Evolutionary conservation across 2,888 invertebrate species (phyloP).

Genomic region (Scaptodrosophila latifasciaeformis): DNA sequence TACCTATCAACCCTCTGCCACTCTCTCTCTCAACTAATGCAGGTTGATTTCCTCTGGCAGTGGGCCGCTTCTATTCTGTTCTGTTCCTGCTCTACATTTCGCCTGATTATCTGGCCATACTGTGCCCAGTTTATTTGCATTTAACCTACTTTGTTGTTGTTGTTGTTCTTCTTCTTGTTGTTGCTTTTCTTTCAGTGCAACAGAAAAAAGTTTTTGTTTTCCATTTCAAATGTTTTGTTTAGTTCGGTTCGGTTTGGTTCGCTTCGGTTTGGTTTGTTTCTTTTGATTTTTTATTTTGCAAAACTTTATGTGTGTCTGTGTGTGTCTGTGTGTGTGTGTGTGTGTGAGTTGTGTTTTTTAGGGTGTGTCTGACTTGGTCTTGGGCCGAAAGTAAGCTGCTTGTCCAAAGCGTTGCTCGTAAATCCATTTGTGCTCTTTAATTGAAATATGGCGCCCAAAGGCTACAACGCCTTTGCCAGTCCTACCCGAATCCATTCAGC

Average conservation of each 20-base stretch:
- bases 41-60: background rate
- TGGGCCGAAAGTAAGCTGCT: background rate
- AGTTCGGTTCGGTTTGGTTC: background rate
- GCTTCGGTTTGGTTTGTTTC: constrained; percentile 15
- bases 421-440: constrained; percentile 60
- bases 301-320: background rate
- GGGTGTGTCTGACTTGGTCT: constrained; percentile 8
- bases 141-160: constrained; percentile 34
- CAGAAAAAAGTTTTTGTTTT: background rate
- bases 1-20: background rate
- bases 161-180: constrained; percentile 3
- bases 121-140: constrained; percentile 42
- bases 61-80: background rate
- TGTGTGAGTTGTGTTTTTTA: constrained; percentile 4
- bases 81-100: constrained; percentile 15
- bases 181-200: background rate
- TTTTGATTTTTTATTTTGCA: background rate
- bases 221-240: background rate
- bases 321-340: background rate
- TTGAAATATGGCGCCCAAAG: constrained; percentile 58
- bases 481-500: background rate
- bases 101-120: constrained; percentile 34
- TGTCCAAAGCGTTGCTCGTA: constrained; percentile 33
- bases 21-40: background rate
- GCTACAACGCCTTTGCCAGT: constrained; percentile 3